phyloP scores from a whole-genome alignment of 2,113 vertebrate species.

The Lanius ludovicianus region DNA sequence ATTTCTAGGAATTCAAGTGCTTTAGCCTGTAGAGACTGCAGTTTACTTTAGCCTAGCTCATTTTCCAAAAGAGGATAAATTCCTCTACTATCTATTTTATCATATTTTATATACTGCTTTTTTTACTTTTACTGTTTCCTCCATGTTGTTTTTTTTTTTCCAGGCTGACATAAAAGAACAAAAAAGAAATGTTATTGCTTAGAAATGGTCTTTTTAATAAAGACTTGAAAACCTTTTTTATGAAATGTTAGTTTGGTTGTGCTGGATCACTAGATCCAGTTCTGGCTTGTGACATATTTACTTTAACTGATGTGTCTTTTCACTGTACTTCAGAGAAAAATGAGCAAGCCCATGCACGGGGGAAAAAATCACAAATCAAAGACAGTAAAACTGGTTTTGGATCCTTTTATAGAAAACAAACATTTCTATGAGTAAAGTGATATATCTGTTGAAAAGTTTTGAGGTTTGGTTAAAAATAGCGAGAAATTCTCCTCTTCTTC shows the following conservation, averaged over 20 bases:
- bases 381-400: neutral
- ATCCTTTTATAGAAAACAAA: neutral
- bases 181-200: neutral
- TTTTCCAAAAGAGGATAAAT: neutral
- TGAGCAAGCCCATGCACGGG: neutral
- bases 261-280: neutral
- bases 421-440: neutral
- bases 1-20: neutral
- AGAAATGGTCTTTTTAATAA: neutral
- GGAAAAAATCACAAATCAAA: neutral
- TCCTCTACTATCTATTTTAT: neutral
- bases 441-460: neutral
- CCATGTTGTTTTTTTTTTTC: neutral
- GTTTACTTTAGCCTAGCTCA: neutral
- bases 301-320: neutral
- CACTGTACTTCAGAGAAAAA: neutral
- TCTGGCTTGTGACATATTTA: neutral
- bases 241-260: neutral
- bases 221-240: neutral
- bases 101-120: neutral
- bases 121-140: neutral
- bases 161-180: neutral
- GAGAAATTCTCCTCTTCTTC: neutral
- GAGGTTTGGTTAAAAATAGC: neutral
- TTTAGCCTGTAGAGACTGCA: neutral